Conservation (phyloP, 2,113 vertebrate genomes). For the Oenanthe melanoleuca region DNA sequence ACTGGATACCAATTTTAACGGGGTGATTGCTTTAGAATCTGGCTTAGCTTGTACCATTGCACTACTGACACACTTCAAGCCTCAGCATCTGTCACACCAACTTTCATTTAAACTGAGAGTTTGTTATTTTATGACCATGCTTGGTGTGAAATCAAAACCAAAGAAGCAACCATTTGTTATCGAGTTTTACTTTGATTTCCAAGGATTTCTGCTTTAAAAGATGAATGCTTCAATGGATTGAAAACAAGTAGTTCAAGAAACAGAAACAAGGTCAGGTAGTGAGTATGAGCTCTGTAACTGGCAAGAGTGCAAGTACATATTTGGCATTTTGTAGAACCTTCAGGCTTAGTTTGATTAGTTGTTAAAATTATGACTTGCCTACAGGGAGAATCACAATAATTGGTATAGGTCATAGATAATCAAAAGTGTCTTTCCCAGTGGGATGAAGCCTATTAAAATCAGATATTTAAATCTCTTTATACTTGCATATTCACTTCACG, state of each 20-base stretch:
- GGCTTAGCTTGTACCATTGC: background rate
- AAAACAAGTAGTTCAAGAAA: conserved; percentile 32
- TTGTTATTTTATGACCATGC: background rate
- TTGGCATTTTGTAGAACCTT: conserved; percentile 76
- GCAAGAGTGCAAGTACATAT: conserved; percentile 61
- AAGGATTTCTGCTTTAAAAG: background rate
- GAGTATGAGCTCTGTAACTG: conserved; percentile 52
- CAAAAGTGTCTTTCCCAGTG: conserved; percentile 83
- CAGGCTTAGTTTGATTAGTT: conserved; percentile 89
- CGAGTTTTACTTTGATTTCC: background rate
- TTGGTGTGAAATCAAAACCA: background rate
- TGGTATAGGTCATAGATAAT: conserved; percentile 89
- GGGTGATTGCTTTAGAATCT: background rate
- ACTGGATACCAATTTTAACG: background rate
- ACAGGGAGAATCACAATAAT: conserved; percentile 86
- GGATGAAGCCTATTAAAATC: conserved; percentile 86
- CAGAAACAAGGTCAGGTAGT: conserved; percentile 63
- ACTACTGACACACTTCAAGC: background rate
- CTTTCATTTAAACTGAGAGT: background rate
- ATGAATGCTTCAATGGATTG: conserved; percentile 24
- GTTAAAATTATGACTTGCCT: conserved; percentile 84
- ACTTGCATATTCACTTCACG: conserved; percentile 68
- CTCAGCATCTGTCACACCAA: background rate
- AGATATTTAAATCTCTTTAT: conserved; percentile 87
- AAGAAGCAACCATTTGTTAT: background rate